A percentile compares a stretch with the other conserved stretches of the same genome.
These are phyloP conservation scores for Aricia artaxerxes DNA, from an alignment of 2,888 invertebrate species.

Conservation along the genomic window DNA sequence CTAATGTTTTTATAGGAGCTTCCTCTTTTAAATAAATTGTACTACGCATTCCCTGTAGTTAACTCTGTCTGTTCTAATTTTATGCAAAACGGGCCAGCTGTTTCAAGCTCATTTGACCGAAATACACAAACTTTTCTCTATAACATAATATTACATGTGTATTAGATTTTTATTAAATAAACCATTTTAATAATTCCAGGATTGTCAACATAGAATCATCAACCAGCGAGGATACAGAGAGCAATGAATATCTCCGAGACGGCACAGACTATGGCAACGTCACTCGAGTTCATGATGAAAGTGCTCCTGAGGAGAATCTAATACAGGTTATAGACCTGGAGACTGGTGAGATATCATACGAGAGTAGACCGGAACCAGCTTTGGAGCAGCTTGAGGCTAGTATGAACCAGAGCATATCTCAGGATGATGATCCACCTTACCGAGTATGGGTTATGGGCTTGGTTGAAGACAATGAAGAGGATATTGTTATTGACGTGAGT, in stretches of 20 bases:
- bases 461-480: conserved; percentile 65
- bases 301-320: conserved; percentile 53
- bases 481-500: conserved; percentile 65
- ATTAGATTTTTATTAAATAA: background rate
- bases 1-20: background rate
- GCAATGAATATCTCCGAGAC: conserved; percentile 71
- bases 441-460: conserved; percentile 71
- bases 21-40: too few species aligned
- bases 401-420: conserved; percentile 67
- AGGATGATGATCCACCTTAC: conserved; percentile 60
- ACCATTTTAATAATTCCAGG: conserved; percentile 53
- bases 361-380: conserved; percentile 1
- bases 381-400: conserved; percentile 39
- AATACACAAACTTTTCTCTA: background rate
- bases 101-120: too few species aligned
- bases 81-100: too few species aligned
- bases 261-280: conserved; percentile 74
- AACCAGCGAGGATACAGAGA: conserved; percentile 82
- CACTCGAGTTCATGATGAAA: conserved; percentile 59
- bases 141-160: background rate
- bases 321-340: conserved; percentile 48
- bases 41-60: too few species aligned
- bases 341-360: conserved; percentile 48
- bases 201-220: conserved; percentile 87
- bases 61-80: too few species aligned